These are phyloP conservation scores for Nansenia antarctica DNA, from an alignment of 2,113 vertebrate species.

Conservation along the genomic window DNA sequence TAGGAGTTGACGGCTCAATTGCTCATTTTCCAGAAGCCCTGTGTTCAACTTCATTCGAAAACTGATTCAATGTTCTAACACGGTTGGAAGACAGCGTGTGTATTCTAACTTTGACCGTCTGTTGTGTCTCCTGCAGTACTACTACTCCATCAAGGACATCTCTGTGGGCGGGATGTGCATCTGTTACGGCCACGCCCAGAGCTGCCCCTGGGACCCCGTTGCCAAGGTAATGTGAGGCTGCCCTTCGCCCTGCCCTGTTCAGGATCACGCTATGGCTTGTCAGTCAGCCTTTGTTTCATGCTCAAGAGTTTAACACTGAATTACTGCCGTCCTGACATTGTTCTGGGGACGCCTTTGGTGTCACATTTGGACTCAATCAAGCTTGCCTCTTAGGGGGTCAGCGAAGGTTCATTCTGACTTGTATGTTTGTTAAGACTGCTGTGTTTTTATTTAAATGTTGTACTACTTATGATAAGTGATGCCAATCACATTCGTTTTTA, in stretches of 20 bases:
- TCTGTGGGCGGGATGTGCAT: conserved; percentile 97
- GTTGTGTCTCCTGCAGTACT: conserved; percentile 77
- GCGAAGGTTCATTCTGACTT: neutral
- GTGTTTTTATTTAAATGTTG: neutral
- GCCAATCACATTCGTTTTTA: neutral
- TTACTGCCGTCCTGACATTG: neutral
- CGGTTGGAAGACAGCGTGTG: no score
- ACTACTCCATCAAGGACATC: conserved; percentile 94
- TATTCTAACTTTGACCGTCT: neutral
- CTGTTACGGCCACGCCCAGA: conserved; percentile 92
- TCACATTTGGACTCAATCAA: neutral
- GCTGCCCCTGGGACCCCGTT: conserved; percentile 86
- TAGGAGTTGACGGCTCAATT: neutral
- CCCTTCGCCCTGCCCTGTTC: neutral
- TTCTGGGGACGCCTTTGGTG: neutral
- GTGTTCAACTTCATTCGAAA: neutral
- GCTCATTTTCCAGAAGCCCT: neutral
- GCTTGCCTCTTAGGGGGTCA: neutral
- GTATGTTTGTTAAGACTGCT: neutral
- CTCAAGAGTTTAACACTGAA: conserved; percentile 13
- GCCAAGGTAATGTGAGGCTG: conserved; percentile 74
- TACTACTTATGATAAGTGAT: neutral
- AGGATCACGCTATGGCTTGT: conserved; percentile 13
- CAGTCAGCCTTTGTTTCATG: conserved; percentile 29
- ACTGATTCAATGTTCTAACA: neutral